Evolutionary conservation across 2,797 vertebrate genomes (phyloP).

Genomic region (Spinus olivaceus): DNA sequence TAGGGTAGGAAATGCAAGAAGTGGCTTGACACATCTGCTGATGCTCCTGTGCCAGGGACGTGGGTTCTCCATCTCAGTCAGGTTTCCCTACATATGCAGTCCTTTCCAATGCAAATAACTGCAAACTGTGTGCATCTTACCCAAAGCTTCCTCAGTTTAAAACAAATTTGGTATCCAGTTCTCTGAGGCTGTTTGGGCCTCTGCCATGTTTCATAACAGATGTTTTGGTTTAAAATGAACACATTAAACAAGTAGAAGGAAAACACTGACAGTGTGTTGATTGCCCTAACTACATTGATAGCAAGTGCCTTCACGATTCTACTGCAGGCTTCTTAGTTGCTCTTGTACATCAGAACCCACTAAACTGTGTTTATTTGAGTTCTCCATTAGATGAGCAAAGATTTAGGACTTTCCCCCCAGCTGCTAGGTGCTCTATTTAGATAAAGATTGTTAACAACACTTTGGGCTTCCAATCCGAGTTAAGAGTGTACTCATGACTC

Average conservation of each 20-base stretch:
- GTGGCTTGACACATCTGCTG: not conserved
- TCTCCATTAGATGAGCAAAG: not conserved
- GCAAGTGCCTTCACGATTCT: not conserved
- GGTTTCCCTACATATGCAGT: not conserved
- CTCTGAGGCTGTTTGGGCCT: not conserved
- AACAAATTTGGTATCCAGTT: not conserved
- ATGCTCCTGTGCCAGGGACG: not conserved
- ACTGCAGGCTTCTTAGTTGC: not conserved
- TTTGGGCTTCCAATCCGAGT: not conserved
- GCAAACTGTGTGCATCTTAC: not conserved
- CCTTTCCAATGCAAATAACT: not conserved
- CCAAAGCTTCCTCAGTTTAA: not conserved
- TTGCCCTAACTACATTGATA: not conserved
- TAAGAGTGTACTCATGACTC: not conserved
- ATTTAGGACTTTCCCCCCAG: not conserved
- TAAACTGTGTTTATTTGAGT: not conserved
- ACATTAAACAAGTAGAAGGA: not conserved
- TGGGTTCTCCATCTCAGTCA: not conserved
- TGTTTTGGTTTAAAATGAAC: not conserved
- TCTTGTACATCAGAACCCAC: not conserved
- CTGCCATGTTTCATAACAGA: not conserved
- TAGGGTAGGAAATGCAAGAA: not conserved
- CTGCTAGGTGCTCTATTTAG: not conserved
- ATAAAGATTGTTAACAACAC: not conserved
- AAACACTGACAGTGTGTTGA: not conserved